phyloP scores from a whole-genome alignment of 2,888 invertebrate species.

The Tiphia femorata region DNA sequence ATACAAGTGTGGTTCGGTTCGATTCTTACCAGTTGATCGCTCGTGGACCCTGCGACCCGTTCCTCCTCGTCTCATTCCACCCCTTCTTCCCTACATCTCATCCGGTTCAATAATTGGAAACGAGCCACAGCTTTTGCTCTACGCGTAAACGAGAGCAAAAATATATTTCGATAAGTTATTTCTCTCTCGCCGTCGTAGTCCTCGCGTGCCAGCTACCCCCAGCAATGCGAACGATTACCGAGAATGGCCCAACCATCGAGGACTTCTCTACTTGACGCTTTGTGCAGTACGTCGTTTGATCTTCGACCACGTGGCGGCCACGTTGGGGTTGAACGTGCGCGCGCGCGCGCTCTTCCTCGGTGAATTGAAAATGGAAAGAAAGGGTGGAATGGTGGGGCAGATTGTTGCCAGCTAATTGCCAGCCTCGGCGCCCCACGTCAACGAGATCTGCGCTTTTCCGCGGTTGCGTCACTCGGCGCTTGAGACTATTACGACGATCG shows the following conservation, averaged over 20 bases:
- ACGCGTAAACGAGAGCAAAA: slow-evolving; percentile 23
- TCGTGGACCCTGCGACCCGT: too few species aligned
- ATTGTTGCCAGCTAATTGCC: slow-evolving; percentile 49
- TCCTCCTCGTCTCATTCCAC: too few species aligned
- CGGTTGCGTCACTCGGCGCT: slow-evolving; percentile 21
- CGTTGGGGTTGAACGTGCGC: too few species aligned
- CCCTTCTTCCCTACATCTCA: too few species aligned
- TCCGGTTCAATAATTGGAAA: too few species aligned
- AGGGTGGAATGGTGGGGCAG: neutral
- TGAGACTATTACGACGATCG: neutral
- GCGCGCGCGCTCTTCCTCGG: too few species aligned
- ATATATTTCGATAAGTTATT: too few species aligned
- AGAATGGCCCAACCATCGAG: slow-evolving; percentile 25
- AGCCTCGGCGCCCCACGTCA: slow-evolving; percentile 44
- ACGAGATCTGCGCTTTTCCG: slow-evolving; percentile 45
- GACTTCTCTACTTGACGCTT: slow-evolving; percentile 34
- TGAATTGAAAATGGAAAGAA: neutral
- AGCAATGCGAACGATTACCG: slow-evolving; percentile 40
- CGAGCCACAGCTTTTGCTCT: too few species aligned
- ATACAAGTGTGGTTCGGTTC: too few species aligned
- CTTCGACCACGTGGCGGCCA: slow-evolving; percentile 47
- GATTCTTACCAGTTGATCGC: too few species aligned
- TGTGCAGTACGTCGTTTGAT: slow-evolving; percentile 54
- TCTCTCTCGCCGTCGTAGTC: neutral
- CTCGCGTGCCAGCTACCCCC: slow-evolving; percentile 9